Base-by-base conservation (phyloP, 2,113 vertebrate genomes). In the Salminus brasiliensis region DNA sequence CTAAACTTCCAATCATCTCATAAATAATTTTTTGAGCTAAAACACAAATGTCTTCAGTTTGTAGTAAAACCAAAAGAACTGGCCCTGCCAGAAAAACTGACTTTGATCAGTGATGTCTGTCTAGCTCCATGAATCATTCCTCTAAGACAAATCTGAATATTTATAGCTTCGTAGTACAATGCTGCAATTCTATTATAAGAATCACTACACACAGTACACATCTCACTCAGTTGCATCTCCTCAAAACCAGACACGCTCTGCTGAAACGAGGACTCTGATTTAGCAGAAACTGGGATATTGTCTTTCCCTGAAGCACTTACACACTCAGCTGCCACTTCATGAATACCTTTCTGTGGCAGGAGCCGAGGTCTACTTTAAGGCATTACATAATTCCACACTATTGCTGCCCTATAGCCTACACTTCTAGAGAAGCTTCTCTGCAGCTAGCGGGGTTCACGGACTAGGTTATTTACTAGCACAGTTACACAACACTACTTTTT, bases 301-400 rank as follows among this genome's bases (percentile, higher is more conserved):
- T 11, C 16, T 65, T 65, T 65, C 18, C 21, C 62, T 12, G 11
- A 32, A 32, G 13, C 59, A 62, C 13, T 30, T 21, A 36, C 30
- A 55, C 34, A 39, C 32, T 65, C 32, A 66, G n/a, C 32, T 63
- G 16, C n/a, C 18, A 66, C 36, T 39, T 66, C 62, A 39, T 39
- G 21, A 39, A 66, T 36, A 4, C 32, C 11, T 39, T n/a, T 39
- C 62, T 39, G 32, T 39, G 18, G 62, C 21, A 66, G 32, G 7
- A 66, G 62, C 39, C 10, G 18, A 66, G 34, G 39, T 21, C 52
- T 16, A 41, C n/a, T 16, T 30, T 5, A 69, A 53, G 29, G 63
- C 1, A 29, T 45, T 77, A 57, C 16, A 6, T 77, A 77, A 77
- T 77, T 41, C 65, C 27, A 39, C 49, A 43, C 23, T 9, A 39